Evolutionary conservation across 2,888 invertebrate genomes (phyloP), one percentile per base, ranked within the genome.

Genomic region (Archips crataeganus): DNA sequence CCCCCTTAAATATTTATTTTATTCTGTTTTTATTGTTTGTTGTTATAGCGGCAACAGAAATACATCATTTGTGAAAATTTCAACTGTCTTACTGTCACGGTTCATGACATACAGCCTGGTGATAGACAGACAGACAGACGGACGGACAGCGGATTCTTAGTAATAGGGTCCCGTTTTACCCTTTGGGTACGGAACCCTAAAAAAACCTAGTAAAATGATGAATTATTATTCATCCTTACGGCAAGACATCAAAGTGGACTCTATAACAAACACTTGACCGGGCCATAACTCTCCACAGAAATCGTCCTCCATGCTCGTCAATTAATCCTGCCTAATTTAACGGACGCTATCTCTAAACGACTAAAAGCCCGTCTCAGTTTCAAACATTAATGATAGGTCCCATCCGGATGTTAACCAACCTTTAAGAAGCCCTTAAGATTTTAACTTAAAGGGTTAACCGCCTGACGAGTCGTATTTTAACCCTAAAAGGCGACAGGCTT

Each of bases 301-400:
- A 57, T 32, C 9, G 9, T 34, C n/a, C 36, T 42, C 49, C 6
- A 32, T 63, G 51, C 39, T 67, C 62, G 34, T 68, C 63, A 72
- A 67, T 62, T 67, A 72, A 68, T 63, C 67, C 57, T 23, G 42
- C 57, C 57, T 72, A 63, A 72, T 68, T 72, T 72, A 57, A 47
- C 54, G 62, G 64, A 49, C 47, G 61, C 61, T 59, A 23, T n/a
- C 34, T 13, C 61, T 57, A 60, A 51, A 13, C 65, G 32, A 47
- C 68, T 72, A 49, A 67, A 68, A 63, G 62, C 68, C 72, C n/a
- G 3, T 68, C 68, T 67, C 47, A 63, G 72, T 72, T 72, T 68
- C 67, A 67, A 72, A 62, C 71, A 68, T 72, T 72, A 72, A 72
- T 72, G 57, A 57, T 63, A 60, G 68, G 11, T 8, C 54, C 32